phyloP scores from a whole-genome alignment of 2,113 vertebrate genomes.

The Myodes glareolus region DNA sequence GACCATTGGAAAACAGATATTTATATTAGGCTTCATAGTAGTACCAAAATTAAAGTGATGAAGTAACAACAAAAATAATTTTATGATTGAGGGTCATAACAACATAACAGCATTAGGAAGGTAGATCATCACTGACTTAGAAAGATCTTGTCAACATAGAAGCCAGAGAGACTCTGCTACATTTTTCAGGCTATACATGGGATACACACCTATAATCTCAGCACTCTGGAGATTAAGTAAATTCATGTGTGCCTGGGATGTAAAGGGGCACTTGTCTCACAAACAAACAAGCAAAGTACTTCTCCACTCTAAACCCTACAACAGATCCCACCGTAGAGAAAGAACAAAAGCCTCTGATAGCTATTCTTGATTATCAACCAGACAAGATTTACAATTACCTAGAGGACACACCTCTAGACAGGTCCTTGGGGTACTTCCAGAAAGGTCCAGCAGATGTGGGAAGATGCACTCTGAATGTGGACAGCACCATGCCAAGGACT shows the following conservation, averaged over 20 bases:
- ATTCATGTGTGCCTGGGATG: not conserved
- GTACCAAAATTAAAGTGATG: not conserved
- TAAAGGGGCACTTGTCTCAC: not conserved
- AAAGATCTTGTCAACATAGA: not conserved
- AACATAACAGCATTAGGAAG: not conserved
- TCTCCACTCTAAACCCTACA: not conserved
- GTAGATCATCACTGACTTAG: not conserved
- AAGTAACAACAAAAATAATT: not conserved
- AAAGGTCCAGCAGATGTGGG: not conserved
- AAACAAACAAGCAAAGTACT: not conserved
- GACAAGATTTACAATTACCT: not conserved
- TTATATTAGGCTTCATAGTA: not conserved
- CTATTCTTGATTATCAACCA: not conserved
- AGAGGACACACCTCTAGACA: not conserved
- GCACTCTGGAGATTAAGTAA: not conserved
- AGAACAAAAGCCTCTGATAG: not conserved
- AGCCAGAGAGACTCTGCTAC: not conserved
- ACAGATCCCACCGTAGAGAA: not conserved
- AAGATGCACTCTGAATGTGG: not conserved
- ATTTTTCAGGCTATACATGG: not conserved
- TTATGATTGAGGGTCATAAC: not conserved
- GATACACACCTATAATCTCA: not conserved
- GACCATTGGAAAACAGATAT: not conserved
- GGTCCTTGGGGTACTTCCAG: not conserved
- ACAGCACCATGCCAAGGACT: not conserved